Conservation (phyloP, 1,140 invertebrate genomes). For the Calephelis virginiensis region DNA sequence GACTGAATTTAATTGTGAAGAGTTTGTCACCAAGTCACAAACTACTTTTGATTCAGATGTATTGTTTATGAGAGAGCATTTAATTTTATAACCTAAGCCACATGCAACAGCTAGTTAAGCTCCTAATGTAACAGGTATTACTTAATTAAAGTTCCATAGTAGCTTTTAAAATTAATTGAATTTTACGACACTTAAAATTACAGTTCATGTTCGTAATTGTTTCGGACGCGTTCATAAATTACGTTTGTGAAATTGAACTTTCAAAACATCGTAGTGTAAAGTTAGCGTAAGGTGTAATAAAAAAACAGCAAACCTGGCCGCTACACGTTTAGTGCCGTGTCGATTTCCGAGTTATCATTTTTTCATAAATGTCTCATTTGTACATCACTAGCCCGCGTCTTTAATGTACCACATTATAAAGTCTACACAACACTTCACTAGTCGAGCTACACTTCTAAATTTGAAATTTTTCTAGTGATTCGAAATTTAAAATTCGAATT, state of each 20-base stretch:
- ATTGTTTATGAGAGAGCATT: too few species aligned
- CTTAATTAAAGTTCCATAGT: too few species aligned
- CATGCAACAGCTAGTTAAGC: too few species aligned
- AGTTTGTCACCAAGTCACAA: too few species aligned
- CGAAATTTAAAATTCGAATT: slow-evolving; percentile 25
- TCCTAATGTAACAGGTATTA: too few species aligned
- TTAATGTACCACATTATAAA: slow-evolving; percentile 38
- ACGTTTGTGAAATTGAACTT: background rate
- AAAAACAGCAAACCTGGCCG: slow-evolving; percentile 38
- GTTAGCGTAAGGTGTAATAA: background rate
- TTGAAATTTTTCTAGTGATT: background rate
- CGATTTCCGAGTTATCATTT: slow-evolving; percentile 39
- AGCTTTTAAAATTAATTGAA: too few species aligned
- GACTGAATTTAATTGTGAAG: too few species aligned
- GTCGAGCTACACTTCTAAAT: slow-evolving; percentile 13
- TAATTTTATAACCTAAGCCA: too few species aligned
- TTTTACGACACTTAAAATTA: too few species aligned
- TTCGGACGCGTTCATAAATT: too few species aligned
- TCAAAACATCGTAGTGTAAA: background rate
- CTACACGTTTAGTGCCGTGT: slow-evolving; percentile 36
- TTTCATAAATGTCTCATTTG: slow-evolving; percentile 33
- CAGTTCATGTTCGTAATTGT: too few species aligned
- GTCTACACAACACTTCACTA: slow-evolving; percentile 32
- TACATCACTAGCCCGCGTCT: slow-evolving; percentile 37
- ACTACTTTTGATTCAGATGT: too few species aligned